These are phyloP conservation scores for Siphamia tubifer DNA, from an alignment of 2,113 vertebrate species.

Conservation along the genomic window DNA sequence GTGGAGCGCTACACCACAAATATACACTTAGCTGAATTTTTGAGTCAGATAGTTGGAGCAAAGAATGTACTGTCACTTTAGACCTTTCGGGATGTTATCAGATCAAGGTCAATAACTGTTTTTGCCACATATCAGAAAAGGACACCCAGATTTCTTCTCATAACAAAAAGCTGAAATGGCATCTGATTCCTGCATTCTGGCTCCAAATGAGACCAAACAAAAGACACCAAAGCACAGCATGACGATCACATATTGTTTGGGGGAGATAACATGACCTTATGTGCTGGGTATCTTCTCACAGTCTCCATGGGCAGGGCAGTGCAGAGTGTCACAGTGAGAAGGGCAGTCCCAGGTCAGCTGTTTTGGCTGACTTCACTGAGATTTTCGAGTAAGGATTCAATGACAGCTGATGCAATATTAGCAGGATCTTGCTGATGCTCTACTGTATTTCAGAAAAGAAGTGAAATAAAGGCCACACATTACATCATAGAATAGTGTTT, in stretches of 20 bases:
- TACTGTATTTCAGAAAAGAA: slow-evolving; percentile 9
- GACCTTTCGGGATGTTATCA: not conserved
- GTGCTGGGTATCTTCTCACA: not conserved
- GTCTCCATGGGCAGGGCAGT: not conserved
- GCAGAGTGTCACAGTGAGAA: not conserved
- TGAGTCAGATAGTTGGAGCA: not conserved
- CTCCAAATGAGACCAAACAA: slow-evolving; percentile 1
- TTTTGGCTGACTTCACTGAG: slow-evolving; percentile 3
- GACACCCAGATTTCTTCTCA: not conserved
- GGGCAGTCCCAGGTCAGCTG: slow-evolving; percentile 11
- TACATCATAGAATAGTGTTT: no score
- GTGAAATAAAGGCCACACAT: not conserved
- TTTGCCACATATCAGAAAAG: not conserved
- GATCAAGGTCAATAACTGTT: not conserved
- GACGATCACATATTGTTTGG: not conserved
- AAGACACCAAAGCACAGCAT: not conserved
- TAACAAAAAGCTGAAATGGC: not conserved
- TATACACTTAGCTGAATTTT: not conserved
- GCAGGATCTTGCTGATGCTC: not conserved
- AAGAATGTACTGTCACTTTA: no score
- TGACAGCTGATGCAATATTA: slow-evolving; percentile 48
- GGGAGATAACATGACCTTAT: not conserved
- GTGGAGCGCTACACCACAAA: not conserved
- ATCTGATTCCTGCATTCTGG: not conserved
- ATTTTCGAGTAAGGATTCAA: not conserved